Conservation (phyloP, 64 coral and sea anemone genomes). For the Dendronephthya gigantea region DNA sequence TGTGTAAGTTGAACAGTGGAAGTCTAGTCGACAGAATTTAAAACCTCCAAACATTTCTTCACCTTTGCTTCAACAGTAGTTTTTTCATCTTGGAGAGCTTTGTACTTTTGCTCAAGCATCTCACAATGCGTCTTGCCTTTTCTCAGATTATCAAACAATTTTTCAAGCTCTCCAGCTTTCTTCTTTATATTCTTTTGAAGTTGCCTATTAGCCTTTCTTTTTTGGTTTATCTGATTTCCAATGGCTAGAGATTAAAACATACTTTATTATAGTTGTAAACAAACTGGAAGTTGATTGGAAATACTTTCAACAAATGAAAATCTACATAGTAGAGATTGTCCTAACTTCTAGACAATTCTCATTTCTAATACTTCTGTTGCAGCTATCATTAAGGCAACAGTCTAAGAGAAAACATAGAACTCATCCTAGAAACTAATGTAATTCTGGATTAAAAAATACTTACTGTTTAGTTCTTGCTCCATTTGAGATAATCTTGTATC, state of each 20-base stretch:
- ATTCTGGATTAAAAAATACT: background rate
- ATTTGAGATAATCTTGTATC: constrained; percentile 10
- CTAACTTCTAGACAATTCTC: no score
- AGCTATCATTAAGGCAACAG: no score
- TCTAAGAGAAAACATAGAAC: no score
- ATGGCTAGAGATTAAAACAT: background rate
- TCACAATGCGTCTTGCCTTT: background rate
- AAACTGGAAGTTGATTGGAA: background rate
- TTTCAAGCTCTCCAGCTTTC: background rate
- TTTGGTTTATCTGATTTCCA: background rate
- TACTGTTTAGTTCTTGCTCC: background rate
- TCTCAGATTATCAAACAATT: background rate
- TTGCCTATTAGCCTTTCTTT: background rate
- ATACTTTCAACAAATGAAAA: no score
- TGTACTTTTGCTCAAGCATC: background rate
- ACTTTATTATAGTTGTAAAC: background rate
- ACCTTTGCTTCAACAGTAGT: background rate
- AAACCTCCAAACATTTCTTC: constrained; percentile 11
- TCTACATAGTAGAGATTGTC: background rate
- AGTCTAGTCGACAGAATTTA: background rate
- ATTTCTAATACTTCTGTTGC: no score
- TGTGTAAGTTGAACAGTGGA: no score
- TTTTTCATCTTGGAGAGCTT: background rate
- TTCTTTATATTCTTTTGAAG: background rate
- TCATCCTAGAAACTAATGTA: background rate